Conservation (phyloP, 2,797 vertebrate genomes). For the Phoeniculus purpureus region DNA sequence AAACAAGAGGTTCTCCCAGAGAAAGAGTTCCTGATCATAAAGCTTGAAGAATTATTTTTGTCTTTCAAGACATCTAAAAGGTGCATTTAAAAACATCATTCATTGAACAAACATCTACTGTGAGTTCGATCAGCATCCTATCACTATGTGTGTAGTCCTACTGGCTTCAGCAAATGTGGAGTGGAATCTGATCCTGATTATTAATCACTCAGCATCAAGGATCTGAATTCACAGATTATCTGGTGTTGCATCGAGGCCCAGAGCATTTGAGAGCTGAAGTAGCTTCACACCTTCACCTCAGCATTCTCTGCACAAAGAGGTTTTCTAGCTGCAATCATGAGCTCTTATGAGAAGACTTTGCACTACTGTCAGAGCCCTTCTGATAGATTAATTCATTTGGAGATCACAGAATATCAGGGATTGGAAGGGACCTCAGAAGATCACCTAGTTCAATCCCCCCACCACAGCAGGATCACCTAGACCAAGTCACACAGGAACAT, state of each 20-base stretch:
- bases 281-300: background rate
- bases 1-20: background rate
- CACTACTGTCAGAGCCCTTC: background rate
- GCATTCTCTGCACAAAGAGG: background rate
- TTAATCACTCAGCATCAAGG: background rate
- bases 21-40: background rate
- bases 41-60: background rate
- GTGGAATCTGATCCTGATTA: background rate
- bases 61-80: background rate
- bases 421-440: too few species aligned
- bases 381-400: background rate
- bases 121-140: background rate
- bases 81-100: background rate
- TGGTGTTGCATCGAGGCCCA: background rate
- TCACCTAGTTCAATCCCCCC: too few species aligned
- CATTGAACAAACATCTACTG: background rate
- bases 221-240: background rate
- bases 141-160: background rate
- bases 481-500: too few species aligned
- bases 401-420: background rate
- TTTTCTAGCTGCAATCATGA: background rate
- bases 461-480: too few species aligned
- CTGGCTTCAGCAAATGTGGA: background rate
- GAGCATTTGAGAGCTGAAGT: constrained; percentile 1
- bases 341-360: background rate